These are phyloP conservation scores for Smittia sp. DNA, from an alignment of 2,888 invertebrate species.

Conservation along the genomic window DNA sequence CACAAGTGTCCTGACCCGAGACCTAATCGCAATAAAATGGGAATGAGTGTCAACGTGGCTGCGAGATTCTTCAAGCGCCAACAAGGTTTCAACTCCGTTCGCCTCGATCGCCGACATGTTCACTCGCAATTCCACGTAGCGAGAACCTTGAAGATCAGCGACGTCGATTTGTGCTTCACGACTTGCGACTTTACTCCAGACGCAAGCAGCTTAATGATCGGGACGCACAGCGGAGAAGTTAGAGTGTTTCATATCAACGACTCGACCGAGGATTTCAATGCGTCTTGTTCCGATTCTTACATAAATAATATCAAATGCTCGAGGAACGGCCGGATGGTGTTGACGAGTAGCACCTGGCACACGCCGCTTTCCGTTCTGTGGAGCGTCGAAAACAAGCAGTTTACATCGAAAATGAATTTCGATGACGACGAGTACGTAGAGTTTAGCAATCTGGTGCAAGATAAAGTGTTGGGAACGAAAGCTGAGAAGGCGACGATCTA, in stretches of 20 bases:
- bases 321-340: slow-evolving; percentile 70
- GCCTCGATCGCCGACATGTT: slow-evolving; percentile 75
- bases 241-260: slow-evolving; percentile 82
- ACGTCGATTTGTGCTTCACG: slow-evolving; percentile 72
- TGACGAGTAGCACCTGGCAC: slow-evolving; percentile 85
- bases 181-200: slow-evolving; percentile 65
- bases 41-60: slow-evolving; percentile 67
- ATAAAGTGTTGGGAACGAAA: slow-evolving; percentile 85
- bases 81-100: slow-evolving; percentile 59
- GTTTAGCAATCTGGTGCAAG: slow-evolving; percentile 82
- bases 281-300: slow-evolving; percentile 82
- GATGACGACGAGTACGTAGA: slow-evolving; percentile 87
- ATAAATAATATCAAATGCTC: slow-evolving; percentile 77
- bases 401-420: slow-evolving; percentile 62
- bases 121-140: slow-evolving; percentile 79
- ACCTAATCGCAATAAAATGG: slow-evolving; percentile 53
- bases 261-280: slow-evolving; percentile 74
- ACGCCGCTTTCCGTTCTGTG: slow-evolving; percentile 63
- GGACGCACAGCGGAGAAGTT: slow-evolving; percentile 88
- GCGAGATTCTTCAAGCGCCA: slow-evolving; percentile 60
- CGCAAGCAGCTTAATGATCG: slow-evolving; percentile 72
- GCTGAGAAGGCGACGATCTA: slow-evolving; percentile 69
- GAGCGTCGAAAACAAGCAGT: slow-evolving; percentile 51
- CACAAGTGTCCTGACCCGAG: slow-evolving; percentile 94
- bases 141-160: slow-evolving; percentile 66